phyloP scores from a whole-genome alignment of 2,797 vertebrate species.

The Alfaro cultratus region DNA sequence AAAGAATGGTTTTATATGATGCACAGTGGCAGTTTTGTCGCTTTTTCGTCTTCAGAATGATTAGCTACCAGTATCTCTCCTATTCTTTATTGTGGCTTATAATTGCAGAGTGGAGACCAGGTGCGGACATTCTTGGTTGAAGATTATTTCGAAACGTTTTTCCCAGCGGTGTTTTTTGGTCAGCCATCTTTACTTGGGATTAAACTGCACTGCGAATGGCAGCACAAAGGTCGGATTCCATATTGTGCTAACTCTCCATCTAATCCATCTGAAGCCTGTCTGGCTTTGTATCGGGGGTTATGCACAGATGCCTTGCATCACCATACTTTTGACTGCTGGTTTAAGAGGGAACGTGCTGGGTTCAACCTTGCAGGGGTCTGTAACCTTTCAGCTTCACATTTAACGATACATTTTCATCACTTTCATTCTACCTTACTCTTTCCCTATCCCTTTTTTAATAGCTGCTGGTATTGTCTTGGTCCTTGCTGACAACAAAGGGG shows the following conservation, averaged over 20 bases:
- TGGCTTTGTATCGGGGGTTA: constrained; percentile 50
- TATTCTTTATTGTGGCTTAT: constrained; percentile 63
- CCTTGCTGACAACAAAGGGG: constrained; percentile 91
- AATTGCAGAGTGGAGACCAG: constrained; percentile 51
- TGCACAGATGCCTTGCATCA: constrained; percentile 55
- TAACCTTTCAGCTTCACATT: constrained; percentile 80
- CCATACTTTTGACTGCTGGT: constrained; percentile 83
- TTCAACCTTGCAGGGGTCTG: constrained; percentile 78
- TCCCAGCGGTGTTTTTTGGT: constrained; percentile 25
- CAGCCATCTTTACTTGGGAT: constrained; percentile 40
- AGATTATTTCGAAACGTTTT: constrained; percentile 51
- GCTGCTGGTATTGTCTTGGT: constrained; percentile 86
- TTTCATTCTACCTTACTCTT: constrained; percentile 56
- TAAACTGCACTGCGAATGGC: constrained; percentile 44
- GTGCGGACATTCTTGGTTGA: constrained; percentile 57
- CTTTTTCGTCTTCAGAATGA: constrained; percentile 68
- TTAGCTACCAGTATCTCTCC: constrained; percentile 66
- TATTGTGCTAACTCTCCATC: constrained; percentile 53
- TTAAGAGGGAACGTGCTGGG: constrained; percentile 74
- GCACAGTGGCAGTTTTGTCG: constrained; percentile 74
- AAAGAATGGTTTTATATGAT: constrained; percentile 74
- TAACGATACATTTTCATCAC: constrained; percentile 72
- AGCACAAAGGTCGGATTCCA: constrained; percentile 47
- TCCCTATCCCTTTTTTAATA: constrained; percentile 80
- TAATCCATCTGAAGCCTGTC: constrained; percentile 50